Conservation (phyloP, 2,797 vertebrate genomes). For the Lycodopsis pacificus region DNA sequence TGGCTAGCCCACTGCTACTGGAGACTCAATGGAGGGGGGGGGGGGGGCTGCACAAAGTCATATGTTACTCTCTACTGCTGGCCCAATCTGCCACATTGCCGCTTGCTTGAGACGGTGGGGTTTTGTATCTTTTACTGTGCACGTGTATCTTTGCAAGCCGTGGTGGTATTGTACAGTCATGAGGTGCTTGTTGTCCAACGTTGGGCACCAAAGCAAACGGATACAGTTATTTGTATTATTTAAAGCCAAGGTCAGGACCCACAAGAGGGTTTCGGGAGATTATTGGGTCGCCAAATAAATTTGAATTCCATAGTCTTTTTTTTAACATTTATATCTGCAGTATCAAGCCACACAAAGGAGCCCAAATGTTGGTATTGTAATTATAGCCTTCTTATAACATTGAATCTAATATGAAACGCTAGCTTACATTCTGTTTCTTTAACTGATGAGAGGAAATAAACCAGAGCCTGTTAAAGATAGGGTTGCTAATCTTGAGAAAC, state of each 20-base stretch:
- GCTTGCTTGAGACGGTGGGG: slow-evolving; percentile 45
- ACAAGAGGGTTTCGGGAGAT: no score
- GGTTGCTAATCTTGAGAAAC: no score
- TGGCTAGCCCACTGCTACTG: slow-evolving; percentile 67
- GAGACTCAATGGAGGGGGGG: slow-evolving; percentile 60
- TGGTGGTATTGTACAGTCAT: not conserved
- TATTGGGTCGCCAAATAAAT: not conserved
- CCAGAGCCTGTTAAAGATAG: no score
- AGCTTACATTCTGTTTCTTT: no score
- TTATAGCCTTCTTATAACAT: no score
- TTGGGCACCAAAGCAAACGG: not conserved
- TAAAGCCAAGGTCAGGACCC: no score
- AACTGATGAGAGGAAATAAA: no score
- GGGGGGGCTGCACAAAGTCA: slow-evolving; percentile 68
- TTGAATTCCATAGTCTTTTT: not conserved
- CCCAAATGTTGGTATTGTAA: no score
- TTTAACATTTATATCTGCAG: not conserved
- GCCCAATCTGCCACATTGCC: slow-evolving; percentile 76
- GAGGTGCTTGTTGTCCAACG: not conserved
- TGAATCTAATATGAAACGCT: no score
- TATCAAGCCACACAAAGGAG: no score
- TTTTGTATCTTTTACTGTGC: slow-evolving; percentile 32
- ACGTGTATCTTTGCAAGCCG: slow-evolving; percentile 21
- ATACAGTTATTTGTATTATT: not conserved
- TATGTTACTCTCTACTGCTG: slow-evolving; percentile 74